Evolutionary conservation across 2,888 invertebrate genomes (phyloP), one percentile per base, ranked within the genome.

Genomic region (Nycteola revayana): DNA sequence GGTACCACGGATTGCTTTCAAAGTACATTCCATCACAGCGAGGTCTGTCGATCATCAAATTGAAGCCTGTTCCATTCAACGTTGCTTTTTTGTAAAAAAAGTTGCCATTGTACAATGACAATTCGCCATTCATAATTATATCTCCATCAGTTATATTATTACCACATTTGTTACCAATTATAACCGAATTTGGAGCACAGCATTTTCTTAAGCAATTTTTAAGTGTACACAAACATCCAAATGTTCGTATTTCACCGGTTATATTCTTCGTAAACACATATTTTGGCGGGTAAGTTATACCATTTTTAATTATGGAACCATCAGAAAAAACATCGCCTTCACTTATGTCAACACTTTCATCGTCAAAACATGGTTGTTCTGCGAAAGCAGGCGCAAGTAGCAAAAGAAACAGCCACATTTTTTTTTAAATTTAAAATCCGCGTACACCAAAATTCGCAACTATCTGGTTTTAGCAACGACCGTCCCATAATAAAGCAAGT

Each of bases 121-220:
- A 23, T 0, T 76, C 76, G 8, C 60, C 10, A 2, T 44, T 59
- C 9, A 40, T 21, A 1, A 84, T 20, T 0, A 47, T 28, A 39
- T 84, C 81, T 1, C 37, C 28, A 0, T 52, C 39, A 0, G 49
- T 25, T 11, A 55, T 43, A n/a, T 43, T 0, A 51, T n/a, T n/a
- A n/a, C n/a, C 44, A 47, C 83, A 86, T 1, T 29, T 45, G 4
- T 1, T 32, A 1, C 9, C 27, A 0, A 37, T 26, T 6, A 53
- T 35, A 1, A 71, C 69, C n/a, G 39, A 54, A 0, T 78, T 80
- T 0, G 69, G 6, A 0, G 70, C 67, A 35, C 87, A 87, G 39
- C 87, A 87, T 36, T 87, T 87, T n/a, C 71, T 49, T 10, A 80
- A 62, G 56, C 86, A 86, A 2, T 61, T 51, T 8, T 47, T 69